Conservation (phyloP, 2,113 vertebrate genomes). For the Hymenochirus boettgeri region DNA sequence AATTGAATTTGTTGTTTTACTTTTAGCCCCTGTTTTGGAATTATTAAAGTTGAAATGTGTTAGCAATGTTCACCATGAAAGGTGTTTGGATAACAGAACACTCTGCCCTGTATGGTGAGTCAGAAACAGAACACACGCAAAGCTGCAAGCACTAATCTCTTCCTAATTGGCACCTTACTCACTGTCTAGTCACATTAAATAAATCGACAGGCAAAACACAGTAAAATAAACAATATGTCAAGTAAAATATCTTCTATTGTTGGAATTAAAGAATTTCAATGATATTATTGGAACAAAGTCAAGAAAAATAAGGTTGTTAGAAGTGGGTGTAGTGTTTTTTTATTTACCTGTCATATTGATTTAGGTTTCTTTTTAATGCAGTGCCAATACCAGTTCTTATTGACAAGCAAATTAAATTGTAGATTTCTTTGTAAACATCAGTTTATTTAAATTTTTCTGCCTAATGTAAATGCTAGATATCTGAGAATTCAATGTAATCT, state of each 20-base stretch:
- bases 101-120: conserved; percentile 59
- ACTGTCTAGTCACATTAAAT: conserved; percentile 73
- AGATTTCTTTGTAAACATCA: no score
- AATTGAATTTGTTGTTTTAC: conserved; percentile 3
- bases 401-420: no score
- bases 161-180: conserved; percentile 73
- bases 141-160: conserved; percentile 65
- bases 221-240: conserved; percentile 55
- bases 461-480: no score
- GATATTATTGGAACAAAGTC: neutral
- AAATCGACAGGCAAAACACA: conserved; percentile 63
- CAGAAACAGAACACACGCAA: conserved; percentile 60
- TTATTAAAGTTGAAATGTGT: conserved; percentile 42
- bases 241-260: conserved; percentile 46
- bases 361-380: no score
- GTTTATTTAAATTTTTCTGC: no score
- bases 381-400: no score
- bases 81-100: conserved; percentile 48
- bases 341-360: no score
- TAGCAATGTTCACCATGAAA: conserved; percentile 49
- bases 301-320: neutral
- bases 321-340: no score
- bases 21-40: conserved; percentile 16
- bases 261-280: conserved; percentile 1
- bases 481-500: no score